These are phyloP conservation scores for Drosophila willistoni DNA, from an alignment of 1,140 invertebrate genomes.

Conservation along the genomic window DNA sequence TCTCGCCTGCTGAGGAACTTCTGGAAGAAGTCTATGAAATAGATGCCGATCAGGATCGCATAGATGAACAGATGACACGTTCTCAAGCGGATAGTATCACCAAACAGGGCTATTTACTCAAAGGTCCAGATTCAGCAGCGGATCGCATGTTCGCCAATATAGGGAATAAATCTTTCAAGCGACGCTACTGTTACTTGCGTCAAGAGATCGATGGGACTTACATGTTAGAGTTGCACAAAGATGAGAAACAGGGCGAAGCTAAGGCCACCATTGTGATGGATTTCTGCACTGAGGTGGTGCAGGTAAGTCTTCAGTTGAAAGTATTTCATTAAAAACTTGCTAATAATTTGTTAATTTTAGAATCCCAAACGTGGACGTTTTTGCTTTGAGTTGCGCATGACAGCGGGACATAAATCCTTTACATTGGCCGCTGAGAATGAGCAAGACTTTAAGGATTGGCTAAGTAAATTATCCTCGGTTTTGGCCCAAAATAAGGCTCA, in stretches of 20 bases:
- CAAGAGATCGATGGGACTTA: constrained; percentile 95
- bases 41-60: constrained; percentile 92
- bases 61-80: constrained; percentile 89
- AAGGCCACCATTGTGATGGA: constrained; percentile 97
- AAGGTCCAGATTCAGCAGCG: constrained; percentile 93
- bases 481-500: constrained; percentile 90
- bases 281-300: constrained; percentile 93
- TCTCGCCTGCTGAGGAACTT: constrained; percentile 84
- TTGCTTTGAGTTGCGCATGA: constrained; percentile 95
- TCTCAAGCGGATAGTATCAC: constrained; percentile 89
- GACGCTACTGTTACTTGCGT: constrained; percentile 93
- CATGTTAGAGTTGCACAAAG: constrained; percentile 95
- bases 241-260: constrained; percentile 94
- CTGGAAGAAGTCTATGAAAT: constrained; percentile 94
- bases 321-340: background rate
- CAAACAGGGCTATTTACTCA: constrained; percentile 94
- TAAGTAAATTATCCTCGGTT: constrained; percentile 89
- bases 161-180: constrained; percentile 95
- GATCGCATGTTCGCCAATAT: constrained; percentile 94
- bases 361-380: constrained; percentile 93
- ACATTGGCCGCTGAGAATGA: constrained; percentile 94
- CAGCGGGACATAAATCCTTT: constrained; percentile 91
- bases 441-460: constrained; percentile 93
- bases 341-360: constrained; percentile 82
- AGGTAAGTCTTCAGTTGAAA: constrained; percentile 84